phyloP scores from a whole-genome alignment of 2,113 vertebrate genomes.

The Neotragus pygmaeus region DNA sequence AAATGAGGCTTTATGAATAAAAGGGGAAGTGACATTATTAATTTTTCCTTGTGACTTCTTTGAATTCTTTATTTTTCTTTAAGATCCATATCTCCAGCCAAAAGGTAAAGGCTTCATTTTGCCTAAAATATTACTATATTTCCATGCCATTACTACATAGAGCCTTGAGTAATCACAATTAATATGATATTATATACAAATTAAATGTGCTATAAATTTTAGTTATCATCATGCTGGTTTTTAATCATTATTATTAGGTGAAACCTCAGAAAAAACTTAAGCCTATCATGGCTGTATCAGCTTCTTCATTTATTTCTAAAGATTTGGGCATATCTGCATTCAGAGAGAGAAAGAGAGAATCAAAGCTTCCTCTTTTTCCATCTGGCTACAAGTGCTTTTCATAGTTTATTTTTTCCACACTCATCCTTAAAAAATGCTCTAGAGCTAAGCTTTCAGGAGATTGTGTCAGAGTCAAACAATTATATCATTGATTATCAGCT shows the following conservation, averaged over 20 bases:
- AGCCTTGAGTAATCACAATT: slow-evolving; percentile 14
- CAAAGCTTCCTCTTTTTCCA: slow-evolving; percentile 24
- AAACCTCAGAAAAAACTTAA: background rate
- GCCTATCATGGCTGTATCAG: background rate
- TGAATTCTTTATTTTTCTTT: background rate
- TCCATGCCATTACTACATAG: background rate
- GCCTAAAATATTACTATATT: background rate
- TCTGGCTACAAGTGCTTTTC: background rate
- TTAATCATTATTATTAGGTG: background rate
- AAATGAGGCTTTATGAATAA: background rate
- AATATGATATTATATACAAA: slow-evolving; percentile 24
- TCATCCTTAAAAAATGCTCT: slow-evolving; percentile 2
- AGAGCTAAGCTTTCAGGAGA: slow-evolving; percentile 1
- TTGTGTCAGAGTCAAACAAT: background rate
- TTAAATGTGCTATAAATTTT: slow-evolving; percentile 47
- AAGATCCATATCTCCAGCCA: background rate
- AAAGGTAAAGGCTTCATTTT: slow-evolving; percentile 10
- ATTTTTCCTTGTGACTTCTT: background rate
- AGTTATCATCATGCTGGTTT: slow-evolving; percentile 1
- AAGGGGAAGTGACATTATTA: background rate
- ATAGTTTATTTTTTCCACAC: background rate
- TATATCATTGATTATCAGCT: background rate
- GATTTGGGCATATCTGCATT: background rate
- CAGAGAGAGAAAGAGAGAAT: background rate
- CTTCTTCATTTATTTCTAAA: slow-evolving; percentile 41